A percentile compares a stretch with the other conserved stretches of the same genome.
phyloP scores from a whole-genome alignment of 2,113 vertebrate species.

The Talpa occidentalis region DNA sequence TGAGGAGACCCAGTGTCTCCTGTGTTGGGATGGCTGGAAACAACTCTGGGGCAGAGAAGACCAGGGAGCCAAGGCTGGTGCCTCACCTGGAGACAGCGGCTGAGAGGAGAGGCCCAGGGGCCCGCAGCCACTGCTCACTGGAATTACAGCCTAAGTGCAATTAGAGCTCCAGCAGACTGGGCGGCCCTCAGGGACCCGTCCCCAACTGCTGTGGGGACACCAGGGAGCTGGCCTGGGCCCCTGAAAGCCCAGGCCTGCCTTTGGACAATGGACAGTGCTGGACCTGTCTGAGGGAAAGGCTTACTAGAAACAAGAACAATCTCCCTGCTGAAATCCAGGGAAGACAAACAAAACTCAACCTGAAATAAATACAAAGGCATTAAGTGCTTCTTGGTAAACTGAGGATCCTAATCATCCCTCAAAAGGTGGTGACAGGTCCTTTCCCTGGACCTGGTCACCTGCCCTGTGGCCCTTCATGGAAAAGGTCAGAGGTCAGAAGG shows the following conservation, averaged over 20 bases:
- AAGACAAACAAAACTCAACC: constrained; percentile 61
- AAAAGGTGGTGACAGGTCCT: constrained; percentile 17
- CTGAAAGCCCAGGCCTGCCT: not conserved
- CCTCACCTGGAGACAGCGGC: not conserved
- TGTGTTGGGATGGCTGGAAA: not conserved
- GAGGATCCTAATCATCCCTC: constrained; percentile 33
- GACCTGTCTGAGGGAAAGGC: constrained; percentile 36
- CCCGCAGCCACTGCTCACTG: not conserved
- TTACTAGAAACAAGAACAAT: constrained; percentile 55
- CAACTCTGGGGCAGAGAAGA: constrained; percentile 16
- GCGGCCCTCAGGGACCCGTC: not conserved
- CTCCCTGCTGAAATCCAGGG: constrained; percentile 75
- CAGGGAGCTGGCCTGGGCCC: not conserved
- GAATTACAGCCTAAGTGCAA: constrained; percentile 58
- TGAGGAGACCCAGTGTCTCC: not conserved
- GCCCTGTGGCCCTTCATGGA: not conserved
- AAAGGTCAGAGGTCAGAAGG: constrained; percentile 64
- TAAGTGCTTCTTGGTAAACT: constrained; percentile 72
- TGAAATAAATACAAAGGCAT: constrained; percentile 79
- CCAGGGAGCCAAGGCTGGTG: not conserved
- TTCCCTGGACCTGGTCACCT: constrained; percentile 42
- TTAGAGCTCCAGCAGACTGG: not conserved
- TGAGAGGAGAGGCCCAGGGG: not conserved
- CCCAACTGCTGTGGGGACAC: not conserved
- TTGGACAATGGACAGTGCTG: not conserved